Percentiles rank a stretch among this genome's conserved stretches.
phyloP scores from a whole-genome alignment of 2,888 invertebrate species.

The Thymelicus sylvestris region DNA sequence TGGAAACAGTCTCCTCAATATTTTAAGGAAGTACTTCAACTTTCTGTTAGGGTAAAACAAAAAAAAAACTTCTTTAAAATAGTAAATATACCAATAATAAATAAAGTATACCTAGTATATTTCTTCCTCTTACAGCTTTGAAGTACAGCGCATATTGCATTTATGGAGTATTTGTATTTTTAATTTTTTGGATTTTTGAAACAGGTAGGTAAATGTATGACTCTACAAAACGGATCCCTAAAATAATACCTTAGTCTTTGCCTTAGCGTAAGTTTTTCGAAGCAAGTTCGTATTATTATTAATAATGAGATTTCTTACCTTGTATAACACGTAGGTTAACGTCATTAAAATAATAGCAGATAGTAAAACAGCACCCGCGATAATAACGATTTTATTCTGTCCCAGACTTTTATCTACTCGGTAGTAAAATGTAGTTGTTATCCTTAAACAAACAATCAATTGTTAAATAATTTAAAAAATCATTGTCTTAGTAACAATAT shows the following conservation, averaged over 20 bases:
- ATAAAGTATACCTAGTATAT: too few relatives aligned
- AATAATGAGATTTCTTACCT: slow-evolving; percentile 47
- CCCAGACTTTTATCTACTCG: slow-evolving; percentile 44
- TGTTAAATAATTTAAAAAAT: not conserved
- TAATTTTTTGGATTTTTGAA: too few relatives aligned
- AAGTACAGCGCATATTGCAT: too few relatives aligned
- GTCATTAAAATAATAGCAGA: slow-evolving; percentile 3
- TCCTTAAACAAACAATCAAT: slow-evolving; percentile 48
- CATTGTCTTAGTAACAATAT: not conserved
- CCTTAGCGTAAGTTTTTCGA: too few relatives aligned
- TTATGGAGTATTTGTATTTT: too few relatives aligned
- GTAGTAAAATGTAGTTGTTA: slow-evolving; percentile 46
- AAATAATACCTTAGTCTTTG: too few relatives aligned
- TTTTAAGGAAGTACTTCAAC: slow-evolving; percentile 13
- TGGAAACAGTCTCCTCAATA: slow-evolving; percentile 25
- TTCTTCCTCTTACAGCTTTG: too few relatives aligned
- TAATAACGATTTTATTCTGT: slow-evolving; percentile 19
- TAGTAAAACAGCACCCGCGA: slow-evolving; percentile 7
- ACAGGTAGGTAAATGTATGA: too few relatives aligned
- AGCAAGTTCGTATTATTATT: too few relatives aligned
- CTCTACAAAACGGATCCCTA: too few relatives aligned
- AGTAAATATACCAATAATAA: too few relatives aligned
- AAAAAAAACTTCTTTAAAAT: too few relatives aligned
- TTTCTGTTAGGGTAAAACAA: slow-evolving; percentile 3
- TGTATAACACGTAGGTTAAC: slow-evolving; percentile 47